Evolutionary conservation across 2,888 invertebrate genomes (phyloP).

Genomic region (Punctoribates punctum): DNA sequence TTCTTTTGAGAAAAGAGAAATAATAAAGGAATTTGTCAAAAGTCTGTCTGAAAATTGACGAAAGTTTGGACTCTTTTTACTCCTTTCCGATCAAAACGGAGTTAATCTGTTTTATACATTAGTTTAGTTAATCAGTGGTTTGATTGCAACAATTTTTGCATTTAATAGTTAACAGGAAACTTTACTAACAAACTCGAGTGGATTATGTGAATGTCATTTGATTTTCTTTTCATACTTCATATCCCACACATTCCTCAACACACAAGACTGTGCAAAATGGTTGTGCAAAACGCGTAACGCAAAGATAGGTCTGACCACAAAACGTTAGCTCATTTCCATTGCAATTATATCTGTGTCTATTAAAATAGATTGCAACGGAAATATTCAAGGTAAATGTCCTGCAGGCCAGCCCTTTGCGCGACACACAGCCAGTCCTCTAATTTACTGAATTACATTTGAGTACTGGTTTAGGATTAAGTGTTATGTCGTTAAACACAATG

Average conservation of each 20-base stretch:
- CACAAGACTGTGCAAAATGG: not conserved
- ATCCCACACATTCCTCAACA: not conserved
- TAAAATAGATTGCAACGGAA: not conserved
- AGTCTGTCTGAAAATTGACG: too few relatives aligned
- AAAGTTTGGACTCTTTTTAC: too few relatives aligned
- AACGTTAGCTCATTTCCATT: not conserved
- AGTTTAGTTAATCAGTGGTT: not conserved
- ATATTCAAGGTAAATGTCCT: slow-evolving; percentile 32
- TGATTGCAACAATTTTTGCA: not conserved
- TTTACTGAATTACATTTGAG: not conserved
- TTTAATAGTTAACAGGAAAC: not conserved
- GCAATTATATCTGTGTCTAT: slow-evolving; percentile 1
- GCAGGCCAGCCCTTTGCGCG: slow-evolving; percentile 1
- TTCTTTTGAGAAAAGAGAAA: too few relatives aligned
- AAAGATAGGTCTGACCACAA: not conserved
- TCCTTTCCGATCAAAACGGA: too few relatives aligned
- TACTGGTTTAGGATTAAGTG: not conserved
- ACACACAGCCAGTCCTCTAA: not conserved
- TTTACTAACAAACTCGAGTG: not conserved
- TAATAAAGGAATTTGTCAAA: too few relatives aligned
- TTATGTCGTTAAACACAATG: not conserved
- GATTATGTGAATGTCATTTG: not conserved
- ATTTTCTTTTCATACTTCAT: not conserved
- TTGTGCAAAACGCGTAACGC: not conserved
- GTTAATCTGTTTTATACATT: too few relatives aligned